Base-by-base conservation (phyloP, 2,113 vertebrate genomes). In the Lepus timidus region DNA sequence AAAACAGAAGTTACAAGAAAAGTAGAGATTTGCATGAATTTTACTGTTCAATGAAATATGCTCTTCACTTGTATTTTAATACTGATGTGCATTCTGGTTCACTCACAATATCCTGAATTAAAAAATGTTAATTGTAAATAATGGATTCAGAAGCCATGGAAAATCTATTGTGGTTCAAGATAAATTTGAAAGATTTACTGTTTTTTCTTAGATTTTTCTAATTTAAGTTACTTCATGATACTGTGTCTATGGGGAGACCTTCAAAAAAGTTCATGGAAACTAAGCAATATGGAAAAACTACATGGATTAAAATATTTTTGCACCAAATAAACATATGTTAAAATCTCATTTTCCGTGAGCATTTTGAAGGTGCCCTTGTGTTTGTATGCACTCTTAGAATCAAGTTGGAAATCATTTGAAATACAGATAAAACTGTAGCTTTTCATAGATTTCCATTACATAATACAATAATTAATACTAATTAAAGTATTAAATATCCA, bases 11-110 rank as follows among this genome's bases (percentile, higher is more conserved):
- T 16, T 17, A 33, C 71, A 44, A 76, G 58, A 88, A 90, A 65
- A 33, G 31, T 76, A 29, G 61, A 25, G 64, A 70, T 86, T 80
- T 71, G 79, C 74, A 7, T 73, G 86, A n/a, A 20, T 82, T 85
- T 91, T 64, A 76, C 39, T 93, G 49, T 31, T 62, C 1, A 70
- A n/a, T 49, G 17, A 62, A 78, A 83, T 88, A 0, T 85, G 10
- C 71, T 92, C 93, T 95, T 75, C 31, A 62, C 36, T 61, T 93
- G 70, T 76, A 81, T 62, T 62, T 94, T 73, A 82, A 64, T 85
- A 62, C 68, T 68, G 11, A 0, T 73, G 3, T 93, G 6, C 17
- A 4, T 87, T 12, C n/a, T 52, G 23, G 16, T 70, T 86, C 17
- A 29, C 39, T 87, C 16, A 49, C 11, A 83, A 1, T 75, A 55